phyloP scores from a whole-genome alignment of 2,888 invertebrate genomes.

The Iselma pallidipennis region DNA sequence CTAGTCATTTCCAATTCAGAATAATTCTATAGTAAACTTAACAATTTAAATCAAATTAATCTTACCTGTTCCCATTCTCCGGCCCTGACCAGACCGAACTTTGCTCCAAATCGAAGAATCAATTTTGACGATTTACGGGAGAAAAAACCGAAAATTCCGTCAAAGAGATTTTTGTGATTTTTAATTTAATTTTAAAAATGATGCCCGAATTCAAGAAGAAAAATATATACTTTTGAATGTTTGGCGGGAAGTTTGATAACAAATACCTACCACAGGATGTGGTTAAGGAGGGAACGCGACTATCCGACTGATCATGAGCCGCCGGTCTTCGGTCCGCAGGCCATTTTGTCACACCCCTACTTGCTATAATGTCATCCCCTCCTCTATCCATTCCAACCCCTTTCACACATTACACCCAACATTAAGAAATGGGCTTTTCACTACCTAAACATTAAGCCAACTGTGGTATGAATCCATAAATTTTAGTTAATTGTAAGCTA shows the following conservation, averaged over 20 bases:
- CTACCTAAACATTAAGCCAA: not conserved
- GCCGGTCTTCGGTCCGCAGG: constrained; percentile 57
- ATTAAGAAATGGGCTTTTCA: constrained; percentile 9
- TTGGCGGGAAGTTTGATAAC: constrained; percentile 23
- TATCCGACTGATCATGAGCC: constrained; percentile 55
- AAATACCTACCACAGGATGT: constrained; percentile 25
- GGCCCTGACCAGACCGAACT: constrained; percentile 64
- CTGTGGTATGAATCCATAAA: no score
- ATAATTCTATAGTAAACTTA: not conserved
- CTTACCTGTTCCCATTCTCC: constrained; percentile 76
- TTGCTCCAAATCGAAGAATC: constrained; percentile 64
- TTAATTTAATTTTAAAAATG: no score
- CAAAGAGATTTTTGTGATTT: no score
- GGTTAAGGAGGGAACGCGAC: constrained; percentile 44
- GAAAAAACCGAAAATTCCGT: not conserved
- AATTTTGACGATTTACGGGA: constrained; percentile 46
- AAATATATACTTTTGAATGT: constrained; percentile 14
- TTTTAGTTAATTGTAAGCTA: not conserved
- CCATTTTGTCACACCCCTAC: constrained; percentile 66
- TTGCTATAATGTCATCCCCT: constrained; percentile 52
- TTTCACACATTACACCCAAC: constrained; percentile 15
- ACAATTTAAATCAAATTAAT: not conserved
- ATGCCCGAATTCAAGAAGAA: no score
- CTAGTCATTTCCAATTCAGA: constrained; percentile 29
- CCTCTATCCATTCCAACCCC: constrained; percentile 44